Base-by-base conservation (phyloP, 1,140 invertebrate species). In the Temnothorax curvispinosus region DNA sequence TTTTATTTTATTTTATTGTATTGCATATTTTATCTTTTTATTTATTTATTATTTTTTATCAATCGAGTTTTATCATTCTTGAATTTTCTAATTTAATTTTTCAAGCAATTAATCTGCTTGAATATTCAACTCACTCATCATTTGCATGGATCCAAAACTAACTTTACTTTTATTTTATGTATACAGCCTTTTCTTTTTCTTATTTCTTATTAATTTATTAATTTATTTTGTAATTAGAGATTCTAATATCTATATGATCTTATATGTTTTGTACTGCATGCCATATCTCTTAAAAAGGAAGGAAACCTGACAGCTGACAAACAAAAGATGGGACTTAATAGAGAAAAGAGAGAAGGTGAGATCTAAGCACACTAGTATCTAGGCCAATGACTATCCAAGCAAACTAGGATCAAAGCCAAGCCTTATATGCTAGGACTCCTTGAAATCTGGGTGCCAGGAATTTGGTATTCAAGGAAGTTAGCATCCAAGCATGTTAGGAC, bases 361-460 rank as follows among this genome's bases (percentile, higher is more conserved):
- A 50, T 62, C 13, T 50, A 75, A 62, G 80, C 8, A 75, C 74
- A 60, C 54, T 74, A 18, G 2, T 56, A 74, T 82, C 41, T 82
- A 50, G 69, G 54, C 35, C 69, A 84, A 60, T 74, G 56, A 84
- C 56, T 84, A 75, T 75, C 54, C 69, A 27, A 75, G 54, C 41
- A 50, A 75, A 84, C 80, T 84, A 84, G 69, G 69, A 84, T 84
- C 80, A 84, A 84, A 84, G 80, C 54, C 41, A 84, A 75, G 54
- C 58, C 54, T 84, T 84, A 75, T 74, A 84, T 75, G 54, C 38
- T 60, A 56, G 78, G 18, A 84, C 41, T 50, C 13, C 54, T 82
- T 60, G 80, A 84, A 84, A 84, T 84, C 54, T 84, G 69, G 69
- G 54, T 75, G 13, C 71, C 69, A 60, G 69, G 54, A 84, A 84